Evolutionary conservation across 2,797 vertebrate genomes (phyloP).

Genomic region (Pseudocheirus occidentalis): DNA sequence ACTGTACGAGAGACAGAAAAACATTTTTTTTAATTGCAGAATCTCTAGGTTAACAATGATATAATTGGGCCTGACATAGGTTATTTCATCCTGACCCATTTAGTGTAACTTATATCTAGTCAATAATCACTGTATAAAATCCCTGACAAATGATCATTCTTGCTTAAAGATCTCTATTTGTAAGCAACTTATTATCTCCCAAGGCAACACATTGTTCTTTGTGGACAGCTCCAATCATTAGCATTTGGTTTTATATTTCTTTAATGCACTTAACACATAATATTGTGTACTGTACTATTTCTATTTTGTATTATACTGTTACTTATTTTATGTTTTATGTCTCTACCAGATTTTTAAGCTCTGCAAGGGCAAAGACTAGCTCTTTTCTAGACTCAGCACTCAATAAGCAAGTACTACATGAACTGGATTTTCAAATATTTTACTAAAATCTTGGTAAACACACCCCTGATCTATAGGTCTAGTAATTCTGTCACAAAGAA

Average conservation of each 20-base stretch:
- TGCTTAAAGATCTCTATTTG: neutral
- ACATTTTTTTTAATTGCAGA: neutral
- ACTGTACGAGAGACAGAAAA: neutral
- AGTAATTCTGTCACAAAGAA: neutral
- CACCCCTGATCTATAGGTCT: neutral
- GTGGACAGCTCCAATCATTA: neutral
- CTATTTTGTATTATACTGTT: neutral
- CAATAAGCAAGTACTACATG: neutral
- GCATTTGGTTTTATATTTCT: neutral
- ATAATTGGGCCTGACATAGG: neutral
- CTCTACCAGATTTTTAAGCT: neutral
- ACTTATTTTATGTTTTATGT: neutral
- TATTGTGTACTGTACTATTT: neutral
- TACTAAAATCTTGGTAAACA: neutral
- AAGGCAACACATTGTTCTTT: neutral
- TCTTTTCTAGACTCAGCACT: neutral
- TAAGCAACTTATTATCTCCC: neutral
- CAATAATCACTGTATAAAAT: neutral
- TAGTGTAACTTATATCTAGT: neutral
- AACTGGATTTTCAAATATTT: neutral
- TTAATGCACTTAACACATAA: neutral
- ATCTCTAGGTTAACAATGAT: neutral
- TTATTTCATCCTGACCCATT: neutral
- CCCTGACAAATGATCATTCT: neutral
- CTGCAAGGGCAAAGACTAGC: neutral